These are phyloP conservation scores for Drosophila sechellia DNA, from an alignment of 1,140 invertebrate species.

Conservation along the genomic window DNA sequence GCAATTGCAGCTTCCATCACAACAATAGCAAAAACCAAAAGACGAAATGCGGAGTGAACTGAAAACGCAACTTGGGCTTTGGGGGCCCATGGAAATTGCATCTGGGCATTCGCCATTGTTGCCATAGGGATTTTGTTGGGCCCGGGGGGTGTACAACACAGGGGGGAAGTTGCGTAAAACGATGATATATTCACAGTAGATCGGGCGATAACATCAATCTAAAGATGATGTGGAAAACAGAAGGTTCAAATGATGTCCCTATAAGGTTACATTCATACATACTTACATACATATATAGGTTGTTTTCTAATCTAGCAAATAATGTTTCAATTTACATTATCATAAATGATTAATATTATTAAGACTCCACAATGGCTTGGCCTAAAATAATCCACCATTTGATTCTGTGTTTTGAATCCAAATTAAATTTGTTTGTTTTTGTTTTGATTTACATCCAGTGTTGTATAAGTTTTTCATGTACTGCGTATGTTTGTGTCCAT, in stretches of 20 bases:
- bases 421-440: no score
- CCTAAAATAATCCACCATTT: no score
- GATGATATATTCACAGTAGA: slow-evolving; percentile 22
- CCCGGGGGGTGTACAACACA: not conserved
- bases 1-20: slow-evolving; percentile 44
- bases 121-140: not conserved
- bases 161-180: slow-evolving; percentile 32
- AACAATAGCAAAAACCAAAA: slow-evolving; percentile 22
- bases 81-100: slow-evolving; percentile 26
- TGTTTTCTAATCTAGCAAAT: no score
- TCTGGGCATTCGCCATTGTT: slow-evolving; percentile 39
- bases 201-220: slow-evolving; percentile 15
- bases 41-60: slow-evolving; percentile 23
- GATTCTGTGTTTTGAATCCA: no score
- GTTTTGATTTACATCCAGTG: no score
- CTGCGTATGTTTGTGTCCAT: no score
- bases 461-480: no score
- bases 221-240: slow-evolving; percentile 2
- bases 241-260: slow-evolving; percentile 1
- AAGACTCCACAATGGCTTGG: no score
- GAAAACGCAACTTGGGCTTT: slow-evolving; percentile 32
- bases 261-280: not conserved
- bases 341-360: no score
- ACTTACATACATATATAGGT: no score
- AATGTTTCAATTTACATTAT: no score